Conservation (phyloP, 2,888 invertebrate genomes). For the Ennomos quercinarius region DNA sequence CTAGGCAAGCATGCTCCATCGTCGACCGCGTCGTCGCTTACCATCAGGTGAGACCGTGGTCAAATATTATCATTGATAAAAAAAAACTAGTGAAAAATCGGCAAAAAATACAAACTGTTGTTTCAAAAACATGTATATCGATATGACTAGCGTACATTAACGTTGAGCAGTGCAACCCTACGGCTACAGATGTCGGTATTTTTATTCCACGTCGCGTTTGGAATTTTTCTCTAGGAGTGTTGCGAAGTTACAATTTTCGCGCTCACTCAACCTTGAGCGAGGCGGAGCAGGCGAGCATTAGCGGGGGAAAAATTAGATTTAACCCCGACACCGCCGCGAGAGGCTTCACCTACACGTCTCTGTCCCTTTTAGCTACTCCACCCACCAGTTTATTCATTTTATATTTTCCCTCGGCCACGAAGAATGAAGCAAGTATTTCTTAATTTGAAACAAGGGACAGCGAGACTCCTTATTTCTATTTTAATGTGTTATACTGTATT, state of each 20-base stretch:
- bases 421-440: slow-evolving; percentile 60
- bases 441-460: slow-evolving; percentile 54
- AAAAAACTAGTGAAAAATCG: not conserved
- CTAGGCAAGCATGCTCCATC: too few species aligned
- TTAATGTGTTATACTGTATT: slow-evolving; percentile 17
- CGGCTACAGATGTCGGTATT: slow-evolving; percentile 42
- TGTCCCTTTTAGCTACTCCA: slow-evolving; percentile 61
- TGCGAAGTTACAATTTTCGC: slow-evolving; percentile 72
- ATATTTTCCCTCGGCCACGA: slow-evolving; percentile 61
- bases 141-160: slow-evolving; percentile 9
- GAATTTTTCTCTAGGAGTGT: slow-evolving; percentile 50
- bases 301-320: slow-evolving; percentile 80
- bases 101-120: not conserved
- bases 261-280: slow-evolving; percentile 70
- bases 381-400: slow-evolving; percentile 67
- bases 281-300: slow-evolving; percentile 68
- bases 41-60: too few species aligned
- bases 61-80: too few species aligned
- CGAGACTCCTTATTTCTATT: slow-evolving; percentile 13
- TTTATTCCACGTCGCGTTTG: slow-evolving; percentile 36
- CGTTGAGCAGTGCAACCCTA: slow-evolving; percentile 33
- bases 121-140: slow-evolving; percentile 12
- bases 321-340: slow-evolving; percentile 69
- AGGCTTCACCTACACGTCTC: slow-evolving; percentile 61
- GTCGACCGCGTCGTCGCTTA: too few species aligned